A percentile compares a stretch with the other conserved stretches of the same genome.
These are phyloP conservation scores for Amazona vittata DNA, from an alignment of 2,113 vertebrate genomes.

Conservation along the genomic window DNA sequence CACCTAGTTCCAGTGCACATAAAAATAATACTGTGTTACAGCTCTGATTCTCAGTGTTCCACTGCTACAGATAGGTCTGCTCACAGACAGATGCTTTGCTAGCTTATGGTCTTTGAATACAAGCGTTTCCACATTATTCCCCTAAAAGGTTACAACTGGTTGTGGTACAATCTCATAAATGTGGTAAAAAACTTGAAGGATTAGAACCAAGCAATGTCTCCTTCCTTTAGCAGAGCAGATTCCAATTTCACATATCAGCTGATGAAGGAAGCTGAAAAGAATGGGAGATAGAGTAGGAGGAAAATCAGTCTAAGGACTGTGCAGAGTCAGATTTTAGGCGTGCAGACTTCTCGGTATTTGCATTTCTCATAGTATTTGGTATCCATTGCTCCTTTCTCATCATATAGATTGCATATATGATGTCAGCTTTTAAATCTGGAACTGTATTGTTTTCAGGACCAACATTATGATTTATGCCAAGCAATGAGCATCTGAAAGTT, in stretches of 20 bases:
- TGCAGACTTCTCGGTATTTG: background rate
- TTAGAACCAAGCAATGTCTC: background rate
- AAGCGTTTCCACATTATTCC: background rate
- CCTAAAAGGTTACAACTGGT: background rate
- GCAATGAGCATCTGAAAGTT: background rate
- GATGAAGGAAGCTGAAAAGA: constrained; percentile 14
- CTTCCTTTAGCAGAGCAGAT: background rate
- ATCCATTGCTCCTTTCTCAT: background rate
- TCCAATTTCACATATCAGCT: background rate
- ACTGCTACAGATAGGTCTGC: background rate
- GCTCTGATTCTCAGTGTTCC: background rate
- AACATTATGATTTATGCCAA: background rate
- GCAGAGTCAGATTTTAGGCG: background rate
- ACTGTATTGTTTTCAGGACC: background rate
- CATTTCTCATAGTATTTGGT: background rate
- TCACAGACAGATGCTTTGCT: background rate
- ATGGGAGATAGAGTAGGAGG: background rate
- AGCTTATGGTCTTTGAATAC: background rate
- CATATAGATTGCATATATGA: background rate
- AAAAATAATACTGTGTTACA: background rate
- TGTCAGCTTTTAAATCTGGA: background rate
- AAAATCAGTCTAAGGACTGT: background rate
- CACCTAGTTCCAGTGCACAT: background rate
- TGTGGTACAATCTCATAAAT: background rate
- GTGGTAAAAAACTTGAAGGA: background rate